Base-by-base conservation (phyloP, 2,888 invertebrate species). In the Cistogaster globosa region DNA sequence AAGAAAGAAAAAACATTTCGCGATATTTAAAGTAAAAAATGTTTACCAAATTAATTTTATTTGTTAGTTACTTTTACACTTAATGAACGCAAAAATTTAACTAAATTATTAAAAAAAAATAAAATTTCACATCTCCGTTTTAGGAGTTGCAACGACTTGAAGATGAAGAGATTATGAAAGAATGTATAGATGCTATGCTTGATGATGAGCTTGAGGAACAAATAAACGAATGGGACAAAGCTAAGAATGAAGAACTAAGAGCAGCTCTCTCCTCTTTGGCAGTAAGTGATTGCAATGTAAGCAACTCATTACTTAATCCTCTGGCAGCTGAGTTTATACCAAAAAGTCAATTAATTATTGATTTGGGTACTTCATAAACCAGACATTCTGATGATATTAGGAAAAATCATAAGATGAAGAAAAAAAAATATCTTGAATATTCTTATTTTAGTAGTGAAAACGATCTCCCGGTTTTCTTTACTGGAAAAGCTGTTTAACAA, bases 281-380 rank as follows among this genome's bases (percentile, higher is more conserved):
- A 55, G 90, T 92, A 68, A 90, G 90, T 83, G 89, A 91, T 75
- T 90, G 90, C 86, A 90, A 91, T 88, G 89, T 91, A 71, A 94
- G 95, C 3, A 94, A 96, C 91, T 96, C 96, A 72, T 96, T 95
- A 55, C 93, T 97, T 82, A 97, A 97, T 93, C 97, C 97, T 0
- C 94, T 97, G 88, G 97, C 97, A 0, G 96, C 96, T 0, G 97
- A 97, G 93, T 97, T 97, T 90, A 95, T 97, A 78, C 97, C 97
- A 87, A 91, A 88, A 82, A 88, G 89, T 87, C 91, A 89, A 79
- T 71, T 85, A 75, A 88, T 92, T 75, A 87, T 92, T 67, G 91
- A 91, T 74, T 88, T 90, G 72, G 89, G 89, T 58, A 88, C 90
- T 86, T 91, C 92, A 79, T 91, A 92, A 84, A 75, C 53, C 48